Percentiles rank a stretch among this genome's conserved stretches.
Conservation (phyloP, 2,888 invertebrate genomes). For the Chloroclysta siterata region DNA sequence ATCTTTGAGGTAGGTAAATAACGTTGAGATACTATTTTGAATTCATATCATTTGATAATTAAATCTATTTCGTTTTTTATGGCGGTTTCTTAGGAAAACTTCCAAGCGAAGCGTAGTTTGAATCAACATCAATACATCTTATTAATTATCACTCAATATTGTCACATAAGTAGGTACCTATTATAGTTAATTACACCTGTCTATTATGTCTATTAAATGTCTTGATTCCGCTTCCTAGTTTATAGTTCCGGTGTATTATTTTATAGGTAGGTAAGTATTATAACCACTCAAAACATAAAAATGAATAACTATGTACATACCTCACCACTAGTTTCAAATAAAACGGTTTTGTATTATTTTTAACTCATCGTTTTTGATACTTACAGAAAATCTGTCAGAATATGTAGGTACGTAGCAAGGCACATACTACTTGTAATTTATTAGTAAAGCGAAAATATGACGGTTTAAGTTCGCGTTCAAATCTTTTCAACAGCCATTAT, state of each 20-base stretch:
- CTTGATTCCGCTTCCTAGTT: slow-evolving; percentile 43
- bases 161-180: slow-evolving; percentile 15
- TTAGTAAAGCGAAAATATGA: not conserved
- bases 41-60: too few relatives aligned
- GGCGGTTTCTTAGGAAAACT: too few relatives aligned
- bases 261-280: slow-evolving; percentile 20
- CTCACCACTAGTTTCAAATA: slow-evolving; percentile 2
- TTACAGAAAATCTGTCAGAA: too few relatives aligned
- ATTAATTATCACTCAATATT: slow-evolving; percentile 27
- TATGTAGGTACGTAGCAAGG: too few relatives aligned
- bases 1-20: too few relatives aligned
- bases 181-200: slow-evolving; percentile 30
- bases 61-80: too few relatives aligned
- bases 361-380: too few relatives aligned
- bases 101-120: not conserved
- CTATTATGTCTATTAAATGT: slow-evolving; percentile 33
- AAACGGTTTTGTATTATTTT: not conserved
- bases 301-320: slow-evolving; percentile 3
- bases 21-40: too few relatives aligned
- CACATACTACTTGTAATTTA: too few relatives aligned
- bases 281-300: slow-evolving; percentile 10
- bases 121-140: slow-evolving; percentile 7
- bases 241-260: slow-evolving; percentile 37
- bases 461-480: slow-evolving; percentile 18
- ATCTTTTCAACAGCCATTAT: slow-evolving; percentile 12